A percentile compares a stretch with the other conserved stretches of the same genome.
Conservation (phyloP, 2,113 vertebrate species). For the Mixornis gularis region DNA sequence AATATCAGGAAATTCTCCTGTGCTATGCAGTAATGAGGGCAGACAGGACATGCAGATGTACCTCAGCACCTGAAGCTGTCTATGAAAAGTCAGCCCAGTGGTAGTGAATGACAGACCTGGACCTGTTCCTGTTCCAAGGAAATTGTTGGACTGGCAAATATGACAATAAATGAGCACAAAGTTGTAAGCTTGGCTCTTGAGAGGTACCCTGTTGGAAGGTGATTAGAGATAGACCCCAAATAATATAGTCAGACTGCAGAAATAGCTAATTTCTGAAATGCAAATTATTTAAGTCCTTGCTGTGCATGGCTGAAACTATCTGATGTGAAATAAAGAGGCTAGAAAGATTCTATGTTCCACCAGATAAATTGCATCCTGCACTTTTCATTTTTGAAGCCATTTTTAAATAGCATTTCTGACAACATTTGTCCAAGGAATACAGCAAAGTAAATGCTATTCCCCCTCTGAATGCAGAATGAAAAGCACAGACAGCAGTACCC, state of each 20-base stretch:
- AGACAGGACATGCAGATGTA: background rate
- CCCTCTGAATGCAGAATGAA: conserved; percentile 18
- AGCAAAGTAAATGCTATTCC: conserved; percentile 12
- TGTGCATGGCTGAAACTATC: background rate
- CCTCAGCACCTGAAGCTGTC: background rate
- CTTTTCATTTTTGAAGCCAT: conserved; percentile 2
- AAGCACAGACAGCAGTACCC: background rate
- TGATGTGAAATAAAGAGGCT: background rate
- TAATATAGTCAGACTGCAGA: background rate
- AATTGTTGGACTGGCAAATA: background rate
- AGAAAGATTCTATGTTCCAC: background rate
- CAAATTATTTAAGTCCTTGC: background rate
- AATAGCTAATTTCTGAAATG: background rate
- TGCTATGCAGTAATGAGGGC: background rate
- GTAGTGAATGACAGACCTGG: background rate
- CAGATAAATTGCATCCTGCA: background rate
- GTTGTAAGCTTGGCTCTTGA: background rate
- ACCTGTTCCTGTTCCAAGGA: background rate
- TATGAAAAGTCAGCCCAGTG: background rate
- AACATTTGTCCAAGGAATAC: background rate
- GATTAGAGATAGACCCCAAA: background rate
- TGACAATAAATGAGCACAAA: background rate
- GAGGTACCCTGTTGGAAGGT: background rate
- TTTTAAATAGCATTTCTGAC: conserved; percentile 28
- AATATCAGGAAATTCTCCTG: background rate